Percentiles rank a stretch among this genome's conserved stretches.
Evolutionary conservation across 2,888 invertebrate species (phyloP).

Genomic region (Onchidella celtica): DNA sequence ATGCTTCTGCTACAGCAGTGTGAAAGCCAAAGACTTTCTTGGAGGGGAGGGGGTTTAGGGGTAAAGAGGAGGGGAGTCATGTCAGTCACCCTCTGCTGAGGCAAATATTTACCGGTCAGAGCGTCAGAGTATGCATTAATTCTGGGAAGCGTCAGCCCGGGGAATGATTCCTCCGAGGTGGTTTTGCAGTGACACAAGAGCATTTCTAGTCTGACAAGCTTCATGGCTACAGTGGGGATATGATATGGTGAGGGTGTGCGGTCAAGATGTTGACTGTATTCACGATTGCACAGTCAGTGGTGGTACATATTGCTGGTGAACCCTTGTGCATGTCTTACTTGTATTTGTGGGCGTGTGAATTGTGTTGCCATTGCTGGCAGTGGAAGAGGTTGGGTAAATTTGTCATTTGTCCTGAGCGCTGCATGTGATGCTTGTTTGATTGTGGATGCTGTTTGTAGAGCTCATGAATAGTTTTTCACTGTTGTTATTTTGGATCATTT

Average conservation of each 20-base stretch:
- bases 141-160: background rate
- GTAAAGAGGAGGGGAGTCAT: background rate
- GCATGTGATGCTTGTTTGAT: too few relatives aligned
- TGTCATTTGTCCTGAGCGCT: too few relatives aligned
- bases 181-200: background rate
- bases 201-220: too few relatives aligned
- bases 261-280: background rate
- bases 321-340: background rate
- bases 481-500: too few relatives aligned
- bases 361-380: background rate
- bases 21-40: background rate
- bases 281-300: background rate
- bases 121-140: constrained; percentile 14
- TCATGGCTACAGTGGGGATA: too few relatives aligned
- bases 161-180: background rate
- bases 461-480: too few relatives aligned
- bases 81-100: constrained; percentile 5
- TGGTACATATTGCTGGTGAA: background rate
- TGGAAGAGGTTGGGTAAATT: background rate
- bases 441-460: too few relatives aligned
- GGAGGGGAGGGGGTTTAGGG: background rate
- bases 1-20: background rate
- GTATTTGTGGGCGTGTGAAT: background rate
- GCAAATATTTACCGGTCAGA: constrained; percentile 31
- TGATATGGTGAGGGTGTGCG: background rate